Evolutionary conservation across 2,113 vertebrate species (phyloP).

Genomic region (Anoplopoma fimbria): DNA sequence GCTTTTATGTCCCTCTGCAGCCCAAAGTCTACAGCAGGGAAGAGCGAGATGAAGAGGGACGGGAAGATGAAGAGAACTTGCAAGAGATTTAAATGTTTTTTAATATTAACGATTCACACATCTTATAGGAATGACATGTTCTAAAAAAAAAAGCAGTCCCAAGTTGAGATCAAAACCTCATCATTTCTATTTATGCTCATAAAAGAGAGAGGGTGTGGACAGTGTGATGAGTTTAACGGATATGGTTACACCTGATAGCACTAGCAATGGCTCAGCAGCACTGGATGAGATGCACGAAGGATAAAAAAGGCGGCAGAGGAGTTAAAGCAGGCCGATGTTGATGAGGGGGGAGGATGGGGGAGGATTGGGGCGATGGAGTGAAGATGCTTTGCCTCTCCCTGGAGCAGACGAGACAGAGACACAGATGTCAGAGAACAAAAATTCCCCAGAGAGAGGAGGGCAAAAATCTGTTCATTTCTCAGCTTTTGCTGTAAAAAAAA

Average conservation of each 20-base stretch:
- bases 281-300: constrained; percentile 13
- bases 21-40: constrained; percentile 27
- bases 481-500: constrained; percentile 34
- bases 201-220: not conserved
- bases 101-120: not conserved
- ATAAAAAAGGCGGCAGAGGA: constrained; percentile 26
- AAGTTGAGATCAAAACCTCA: not conserved
- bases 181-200: not conserved
- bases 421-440: constrained; percentile 82
- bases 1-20: constrained; percentile 61
- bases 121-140: not conserved
- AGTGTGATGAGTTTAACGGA: not conserved
- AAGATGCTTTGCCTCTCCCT: constrained; percentile 65
- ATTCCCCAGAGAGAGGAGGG: constrained; percentile 68
- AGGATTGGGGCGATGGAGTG: constrained; percentile 29
- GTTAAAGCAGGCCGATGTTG: constrained; percentile 29
- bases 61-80: not conserved
- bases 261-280: constrained; percentile 1
- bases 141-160: not conserved
- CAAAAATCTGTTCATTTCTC: constrained; percentile 65
- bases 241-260: not conserved
- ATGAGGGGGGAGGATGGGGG: not conserved
- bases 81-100: not conserved
- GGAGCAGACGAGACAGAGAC: constrained; percentile 74
- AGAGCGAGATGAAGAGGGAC: constrained; percentile 1